Percentiles rank a stretch among this genome's conserved stretches.
Conservation (phyloP, 2,888 invertebrate genomes). For the Parnassius glacialis region DNA sequence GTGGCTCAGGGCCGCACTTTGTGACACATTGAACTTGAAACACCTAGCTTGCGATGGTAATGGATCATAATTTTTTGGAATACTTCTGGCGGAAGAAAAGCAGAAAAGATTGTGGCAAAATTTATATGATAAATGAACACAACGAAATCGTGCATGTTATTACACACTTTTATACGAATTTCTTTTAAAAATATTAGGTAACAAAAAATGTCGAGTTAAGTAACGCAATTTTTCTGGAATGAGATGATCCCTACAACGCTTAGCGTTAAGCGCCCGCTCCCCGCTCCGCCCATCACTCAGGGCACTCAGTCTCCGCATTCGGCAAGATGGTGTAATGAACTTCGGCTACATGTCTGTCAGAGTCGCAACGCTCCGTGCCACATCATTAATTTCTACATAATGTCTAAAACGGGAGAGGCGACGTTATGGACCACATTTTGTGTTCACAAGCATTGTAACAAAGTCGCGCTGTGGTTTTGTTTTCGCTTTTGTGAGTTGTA, state of each 20-base stretch:
- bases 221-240: conserved; percentile 20
- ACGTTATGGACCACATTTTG: conserved; percentile 56
- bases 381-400: conserved; percentile 73
- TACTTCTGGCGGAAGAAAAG: too few relatives aligned
- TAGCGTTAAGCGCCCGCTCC: conserved; percentile 1
- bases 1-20: not conserved
- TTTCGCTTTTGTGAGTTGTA: conserved; percentile 5
- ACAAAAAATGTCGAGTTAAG: conserved; percentile 9
- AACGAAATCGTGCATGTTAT: too few relatives aligned
- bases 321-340: conserved; percentile 57
- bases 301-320: conserved; percentile 29
- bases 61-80: too few relatives aligned
- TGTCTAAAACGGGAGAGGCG: conserved; percentile 56
- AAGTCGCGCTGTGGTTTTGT: conserved; percentile 33
- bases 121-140: not conserved
- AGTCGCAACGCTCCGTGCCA: conserved; percentile 49
- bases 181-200: not conserved
- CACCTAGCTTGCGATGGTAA: too few relatives aligned
- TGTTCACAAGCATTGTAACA: conserved; percentile 47
- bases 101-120: too few relatives aligned
- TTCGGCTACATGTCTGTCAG: conserved; percentile 55
- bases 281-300: conserved; percentile 2
- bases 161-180: not conserved
- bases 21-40: not conserved
- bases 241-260: conserved; percentile 8